Evolutionary conservation across 2,888 invertebrate species (phyloP).

Genomic region (Drosophila ustulata): DNA sequence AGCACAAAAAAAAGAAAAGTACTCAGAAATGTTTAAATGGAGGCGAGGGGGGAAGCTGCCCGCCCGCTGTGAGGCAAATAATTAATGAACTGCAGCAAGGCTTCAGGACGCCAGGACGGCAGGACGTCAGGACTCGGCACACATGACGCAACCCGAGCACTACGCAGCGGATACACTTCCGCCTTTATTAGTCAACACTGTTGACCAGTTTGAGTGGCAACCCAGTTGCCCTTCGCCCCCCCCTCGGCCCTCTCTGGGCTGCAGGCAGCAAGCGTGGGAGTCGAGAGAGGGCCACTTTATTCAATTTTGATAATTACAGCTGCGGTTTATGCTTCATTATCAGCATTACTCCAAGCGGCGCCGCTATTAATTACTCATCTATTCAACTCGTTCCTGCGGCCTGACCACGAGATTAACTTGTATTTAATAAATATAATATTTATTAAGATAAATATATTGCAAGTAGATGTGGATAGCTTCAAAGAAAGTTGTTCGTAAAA

Average conservation of each 20-base stretch:
- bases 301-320: conserved; percentile 29
- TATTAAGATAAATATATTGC: neutral
- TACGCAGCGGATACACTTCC: conserved; percentile 37
- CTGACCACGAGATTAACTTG: neutral
- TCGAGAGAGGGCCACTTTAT: conserved; percentile 57
- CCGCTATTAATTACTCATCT: conserved; percentile 8
- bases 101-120: conserved; percentile 6
- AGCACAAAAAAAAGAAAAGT: conserved; percentile 30
- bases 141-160: conserved; percentile 69
- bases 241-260: neutral
- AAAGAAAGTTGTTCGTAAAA: neutral
- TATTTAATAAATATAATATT: neutral
- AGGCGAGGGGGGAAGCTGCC: neutral
- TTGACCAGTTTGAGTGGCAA: conserved; percentile 55
- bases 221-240: neutral
- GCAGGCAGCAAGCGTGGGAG: conserved; percentile 12
- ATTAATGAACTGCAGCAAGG: conserved; percentile 75
- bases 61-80: conserved; percentile 62
- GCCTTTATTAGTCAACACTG: conserved; percentile 48
- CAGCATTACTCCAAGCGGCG: conserved; percentile 5
- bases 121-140: conserved; percentile 11
- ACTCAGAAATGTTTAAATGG: conserved; percentile 5
- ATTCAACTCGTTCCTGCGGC: neutral
- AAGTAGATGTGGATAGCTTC: neutral
- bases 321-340: conserved; percentile 13